These are phyloP conservation scores for Apodemia zela DNA, from an alignment of 2,888 invertebrate genomes.

Conservation along the genomic window DNA sequence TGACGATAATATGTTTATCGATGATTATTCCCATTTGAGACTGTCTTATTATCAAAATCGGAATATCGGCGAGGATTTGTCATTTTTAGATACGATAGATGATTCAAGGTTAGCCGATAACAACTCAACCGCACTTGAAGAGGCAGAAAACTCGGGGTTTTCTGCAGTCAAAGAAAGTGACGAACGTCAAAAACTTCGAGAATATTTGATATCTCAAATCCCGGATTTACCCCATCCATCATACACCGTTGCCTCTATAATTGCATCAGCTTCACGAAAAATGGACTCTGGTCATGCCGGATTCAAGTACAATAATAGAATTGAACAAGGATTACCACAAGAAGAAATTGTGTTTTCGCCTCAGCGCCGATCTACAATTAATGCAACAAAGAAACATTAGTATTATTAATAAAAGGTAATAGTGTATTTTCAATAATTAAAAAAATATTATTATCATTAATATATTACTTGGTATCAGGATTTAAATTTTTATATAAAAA, in stretches of 20 bases:
- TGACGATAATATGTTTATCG: constrained; percentile 40
- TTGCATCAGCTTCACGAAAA: constrained; percentile 45
- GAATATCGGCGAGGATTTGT: constrained; percentile 21
- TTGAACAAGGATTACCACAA: constrained; percentile 38
- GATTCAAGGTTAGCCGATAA: constrained; percentile 30
- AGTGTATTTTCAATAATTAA: no score
- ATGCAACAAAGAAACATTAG: constrained; percentile 28
- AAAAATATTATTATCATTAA: no score
- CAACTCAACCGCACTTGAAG: constrained; percentile 20
- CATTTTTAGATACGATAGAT: constrained; percentile 21
- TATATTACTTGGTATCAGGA: no score
- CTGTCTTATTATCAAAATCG: constrained; percentile 49
- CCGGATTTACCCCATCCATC: constrained; percentile 53
- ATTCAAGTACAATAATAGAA: constrained; percentile 46
- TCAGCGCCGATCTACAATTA: constrained; percentile 47
- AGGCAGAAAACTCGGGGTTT: background rate
- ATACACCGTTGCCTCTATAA: constrained; percentile 46
- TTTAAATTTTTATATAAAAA: no score
- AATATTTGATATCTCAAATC: constrained; percentile 48
- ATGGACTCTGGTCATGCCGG: constrained; percentile 39
- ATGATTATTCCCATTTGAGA: constrained; percentile 56
- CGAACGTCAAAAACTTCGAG: constrained; percentile 39
- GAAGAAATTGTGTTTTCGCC: constrained; percentile 42
- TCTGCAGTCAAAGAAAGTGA: constrained; percentile 17
- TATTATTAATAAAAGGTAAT: no score